Base-by-base conservation (phyloP, 1,140 invertebrate species). In the Meloidogyne floridensis region DNA sequence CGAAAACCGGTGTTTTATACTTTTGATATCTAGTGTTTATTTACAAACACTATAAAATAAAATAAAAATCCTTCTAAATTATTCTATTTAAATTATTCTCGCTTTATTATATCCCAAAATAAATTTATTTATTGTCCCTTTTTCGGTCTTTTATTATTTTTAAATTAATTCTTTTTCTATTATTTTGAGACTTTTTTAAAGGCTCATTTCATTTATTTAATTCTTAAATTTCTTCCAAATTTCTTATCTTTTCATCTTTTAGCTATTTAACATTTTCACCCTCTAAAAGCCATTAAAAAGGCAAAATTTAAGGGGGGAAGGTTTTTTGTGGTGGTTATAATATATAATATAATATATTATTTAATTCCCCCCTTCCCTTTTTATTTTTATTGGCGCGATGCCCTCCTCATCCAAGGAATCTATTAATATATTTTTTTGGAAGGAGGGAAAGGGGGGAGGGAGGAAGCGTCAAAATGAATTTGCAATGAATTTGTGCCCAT, bases 381-480 rank as follows among this genome's bases (percentile, higher is more conserved):
- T 47, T 47, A 47, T 47, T 47, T 47, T 47, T 47, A 47, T 18
- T 73, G 72, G 51, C 51, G 42, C 42, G 42, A 47, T 53, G 42
- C 72, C 51, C 42, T 53, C 42, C 8, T 20, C 51, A 47, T 42
- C 15, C 7, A 73, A 47, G 18, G 42, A 73, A 47, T 53, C 18
- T 73, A 47, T 73, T 73, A 73, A 47, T 73, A 8, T 73, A 32
- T 47, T 47, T 47, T 71, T 71, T 6, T 7, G n/a, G n/a, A 71
- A 32, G 32, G 56, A 59, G 56, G 13, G 56, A 4, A 59, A 59
- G 56, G 56, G 56, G 6, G 13, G 5, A 65, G 47, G 47, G 47
- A 73, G 42, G 51, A 43, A 73, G 42, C 51, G 42, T 73, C 51
- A 73, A 73, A 73, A 73, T 47, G 42, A 73, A 73, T 73, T 73